These are phyloP conservation scores for Notarius quadriscutis DNA, from an alignment of 2,113 vertebrate genomes.

Conservation along the genomic window DNA sequence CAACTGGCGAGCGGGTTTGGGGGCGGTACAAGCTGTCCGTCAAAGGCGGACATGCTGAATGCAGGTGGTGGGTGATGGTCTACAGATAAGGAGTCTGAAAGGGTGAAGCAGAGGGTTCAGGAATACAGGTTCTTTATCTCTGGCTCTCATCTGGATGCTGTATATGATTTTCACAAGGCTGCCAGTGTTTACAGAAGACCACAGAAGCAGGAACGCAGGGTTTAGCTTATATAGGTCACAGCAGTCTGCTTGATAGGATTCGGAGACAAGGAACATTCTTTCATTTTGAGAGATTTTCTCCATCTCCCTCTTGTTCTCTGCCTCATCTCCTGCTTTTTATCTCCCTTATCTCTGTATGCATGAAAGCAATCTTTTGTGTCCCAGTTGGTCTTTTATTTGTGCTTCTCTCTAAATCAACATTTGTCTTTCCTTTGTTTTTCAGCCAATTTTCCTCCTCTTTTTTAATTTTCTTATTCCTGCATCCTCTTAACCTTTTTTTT, in stretches of 20 bases:
- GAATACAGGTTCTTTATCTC: conserved; percentile 47
- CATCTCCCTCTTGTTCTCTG: background rate
- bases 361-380: conserved; percentile 23
- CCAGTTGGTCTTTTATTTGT: conserved; percentile 2
- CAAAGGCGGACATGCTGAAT: conserved; percentile 43
- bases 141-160: conserved; percentile 34
- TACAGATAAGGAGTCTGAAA: conserved; percentile 45
- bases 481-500: background rate
- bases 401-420: background rate
- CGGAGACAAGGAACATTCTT: conserved; percentile 31
- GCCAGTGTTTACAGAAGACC: conserved; percentile 36
- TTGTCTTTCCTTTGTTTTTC: background rate
- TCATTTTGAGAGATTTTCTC: conserved; percentile 23
- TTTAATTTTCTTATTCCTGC: background rate
- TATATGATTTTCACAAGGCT: conserved; percentile 44
- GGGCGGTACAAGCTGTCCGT: conserved; percentile 50
- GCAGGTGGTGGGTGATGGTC: conserved; percentile 50
- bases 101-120: background rate
- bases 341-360: conserved; percentile 1
- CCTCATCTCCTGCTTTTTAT: conserved; percentile 10
- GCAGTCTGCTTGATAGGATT: conserved; percentile 24
- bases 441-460: background rate
- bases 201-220: conserved; percentile 2
- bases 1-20: conserved; percentile 37
- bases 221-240: conserved; percentile 45